These are phyloP conservation scores for Eulemur coronatus DNA, from an alignment of 2,797 vertebrate genomes.

Conservation along the genomic window DNA sequence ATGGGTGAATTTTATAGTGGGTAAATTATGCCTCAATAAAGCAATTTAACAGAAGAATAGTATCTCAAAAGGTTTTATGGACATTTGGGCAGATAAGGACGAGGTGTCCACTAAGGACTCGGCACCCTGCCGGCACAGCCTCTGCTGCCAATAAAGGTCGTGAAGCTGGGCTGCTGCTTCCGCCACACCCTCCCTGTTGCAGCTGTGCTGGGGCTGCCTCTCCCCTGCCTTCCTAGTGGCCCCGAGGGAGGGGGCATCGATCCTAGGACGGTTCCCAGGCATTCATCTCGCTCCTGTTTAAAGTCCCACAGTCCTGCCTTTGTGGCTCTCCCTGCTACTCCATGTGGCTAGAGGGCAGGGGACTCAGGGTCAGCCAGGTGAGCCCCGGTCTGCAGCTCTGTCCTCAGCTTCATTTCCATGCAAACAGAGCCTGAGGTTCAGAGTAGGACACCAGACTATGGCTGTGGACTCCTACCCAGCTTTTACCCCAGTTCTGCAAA, in stretches of 20 bases:
- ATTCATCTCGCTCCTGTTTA: background rate
- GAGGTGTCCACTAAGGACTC: background rate
- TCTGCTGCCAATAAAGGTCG: rapidly evolving
- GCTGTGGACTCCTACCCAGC: background rate
- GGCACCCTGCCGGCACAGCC: rapidly evolving
- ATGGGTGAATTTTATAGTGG: background rate
- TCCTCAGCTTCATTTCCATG: background rate
- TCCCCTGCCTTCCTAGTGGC: background rate
- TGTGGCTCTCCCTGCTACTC: no score
- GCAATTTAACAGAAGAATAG: background rate
- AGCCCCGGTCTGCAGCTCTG: background rate
- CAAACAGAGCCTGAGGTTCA: background rate
- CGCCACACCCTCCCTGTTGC: rapidly evolving
- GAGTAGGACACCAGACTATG: background rate
- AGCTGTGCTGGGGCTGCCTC: background rate
- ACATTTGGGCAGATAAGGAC: background rate
- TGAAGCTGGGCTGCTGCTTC: background rate
- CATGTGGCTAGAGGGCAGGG: no score
- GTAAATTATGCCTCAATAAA: background rate
- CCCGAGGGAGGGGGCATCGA: background rate
- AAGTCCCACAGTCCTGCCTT: background rate
- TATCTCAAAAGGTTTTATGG: background rate
- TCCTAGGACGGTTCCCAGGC: background rate
- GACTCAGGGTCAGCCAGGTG: background rate
- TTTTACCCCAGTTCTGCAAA: background rate